Evolutionary conservation across 2,888 invertebrate species (phyloP).

Genomic region (Capitulum mitella): DNA sequence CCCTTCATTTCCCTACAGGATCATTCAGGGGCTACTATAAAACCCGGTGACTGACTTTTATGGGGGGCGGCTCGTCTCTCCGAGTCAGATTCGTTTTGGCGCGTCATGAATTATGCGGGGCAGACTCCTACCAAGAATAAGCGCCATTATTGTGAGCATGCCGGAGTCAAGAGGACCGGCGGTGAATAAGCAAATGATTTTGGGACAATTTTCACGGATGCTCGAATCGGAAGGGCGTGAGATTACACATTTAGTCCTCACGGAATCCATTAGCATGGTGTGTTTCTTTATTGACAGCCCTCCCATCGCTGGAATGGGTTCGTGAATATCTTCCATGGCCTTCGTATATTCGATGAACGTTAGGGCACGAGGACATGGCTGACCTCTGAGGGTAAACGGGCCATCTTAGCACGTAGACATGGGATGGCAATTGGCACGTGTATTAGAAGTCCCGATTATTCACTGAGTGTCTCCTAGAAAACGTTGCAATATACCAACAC

Average conservation of each 20-base stretch:
- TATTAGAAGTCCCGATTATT: no score
- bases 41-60: neutral
- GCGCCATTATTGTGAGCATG: conserved; percentile 3
- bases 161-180: neutral
- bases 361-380: no score
- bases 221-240: neutral
- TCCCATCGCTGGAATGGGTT: no score
- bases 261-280: no score
- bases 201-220: neutral
- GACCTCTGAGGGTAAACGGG: no score
- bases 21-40: neutral
- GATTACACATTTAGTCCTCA: neutral
- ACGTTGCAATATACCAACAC: no score
- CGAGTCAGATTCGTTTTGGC: neutral
- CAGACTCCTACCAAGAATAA: neutral
- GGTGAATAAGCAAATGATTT: neutral
- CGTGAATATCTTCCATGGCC: no score
- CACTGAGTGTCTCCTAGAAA: no score
- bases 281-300: no score
- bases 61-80: neutral
- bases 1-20: neutral
- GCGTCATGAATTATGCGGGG: neutral
- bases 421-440: no score
- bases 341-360: no score
- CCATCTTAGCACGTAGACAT: no score